These are phyloP conservation scores for Octopus bimaculoides DNA, from an alignment of 1,140 invertebrate genomes.

Conservation along the genomic window DNA sequence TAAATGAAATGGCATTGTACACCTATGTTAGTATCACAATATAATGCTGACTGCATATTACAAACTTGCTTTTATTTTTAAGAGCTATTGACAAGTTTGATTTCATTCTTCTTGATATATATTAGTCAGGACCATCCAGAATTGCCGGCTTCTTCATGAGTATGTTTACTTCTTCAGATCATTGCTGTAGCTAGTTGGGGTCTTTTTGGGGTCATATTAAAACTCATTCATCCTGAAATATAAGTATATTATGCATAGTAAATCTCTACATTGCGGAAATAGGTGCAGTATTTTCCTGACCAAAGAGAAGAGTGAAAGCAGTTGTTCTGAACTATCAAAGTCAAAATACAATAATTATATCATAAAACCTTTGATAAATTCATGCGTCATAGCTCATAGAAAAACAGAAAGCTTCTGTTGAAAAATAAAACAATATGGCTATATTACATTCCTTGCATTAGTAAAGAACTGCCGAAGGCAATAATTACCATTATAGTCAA, in stretches of 20 bases:
- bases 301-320: background rate
- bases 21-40: too few species aligned
- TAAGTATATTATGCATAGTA: slow-evolving; percentile 10
- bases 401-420: too few species aligned
- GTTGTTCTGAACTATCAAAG: background rate
- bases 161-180: slow-evolving; percentile 5
- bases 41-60: too few species aligned
- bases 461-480: too few species aligned
- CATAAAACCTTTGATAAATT: slow-evolving; percentile 3
- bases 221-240: slow-evolving; percentile 1
- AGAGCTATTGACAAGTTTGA: slow-evolving; percentile 11
- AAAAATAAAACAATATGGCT: too few species aligned
- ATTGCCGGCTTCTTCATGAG: slow-evolving; percentile 2
- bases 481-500: too few species aligned
- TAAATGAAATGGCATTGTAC: too few species aligned
- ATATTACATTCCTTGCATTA: too few species aligned
- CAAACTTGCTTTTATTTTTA: background rate
- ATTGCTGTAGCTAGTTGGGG: background rate
- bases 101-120: background rate
- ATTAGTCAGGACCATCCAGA: background rate
- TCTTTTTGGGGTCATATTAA: background rate
- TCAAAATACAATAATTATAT: background rate
- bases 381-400: background rate
- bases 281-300: background rate
- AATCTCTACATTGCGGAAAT: slow-evolving; percentile 3